Base-by-base conservation (phyloP, 2,113 vertebrate species). In the Rhinopomastus cyanomelas region DNA sequence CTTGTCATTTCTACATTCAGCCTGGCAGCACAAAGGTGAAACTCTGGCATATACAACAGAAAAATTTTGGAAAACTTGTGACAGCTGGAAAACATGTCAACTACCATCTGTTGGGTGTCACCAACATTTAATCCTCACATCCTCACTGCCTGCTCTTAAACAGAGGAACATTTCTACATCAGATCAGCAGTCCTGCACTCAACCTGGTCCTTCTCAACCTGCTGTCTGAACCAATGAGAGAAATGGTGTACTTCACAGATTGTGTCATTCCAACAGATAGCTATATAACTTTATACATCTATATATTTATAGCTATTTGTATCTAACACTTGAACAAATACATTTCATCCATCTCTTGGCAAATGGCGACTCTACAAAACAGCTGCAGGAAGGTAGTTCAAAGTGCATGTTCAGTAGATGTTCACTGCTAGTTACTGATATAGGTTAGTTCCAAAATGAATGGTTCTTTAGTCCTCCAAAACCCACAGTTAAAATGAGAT, bases 1-100 rank as follows among this genome's bases (percentile, higher is more conserved):
- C 18, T 21, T 76, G 57, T 71, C n/a, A 82, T 82, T 92, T 62
- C 51, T 85, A 2, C 2, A 4, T 51, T 87, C 77, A 68, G 81
- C 75, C 67, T 66, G 62, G n/a, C 78, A 87, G 85, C 64, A 71
- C 52, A 85, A 87, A 94, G 85, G 89, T 87, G 87, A 87, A 89
- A 80, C 27, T 44, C 51, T 80, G 59, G 48, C 88, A 83, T 51
- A 71, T 48, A 72, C 68, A 86, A 86, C 16, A 81, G 48, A 51
- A 68, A 32, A 46, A 78, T 67, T 86, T 20, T 7, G 3, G 36
- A 80, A 86, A 65, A 66, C 62, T 81, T 39, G 5, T 87, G 85
- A 80, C 79, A 80, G 87, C 56, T 71, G 57, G 51, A 82, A 95
- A 89, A 90, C 48, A 80, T 22, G 57, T 76, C 79, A 89, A 0